Evolutionary conservation across 2,797 vertebrate species (phyloP).

Genomic region (Silurus lanzhouensis): DNA sequence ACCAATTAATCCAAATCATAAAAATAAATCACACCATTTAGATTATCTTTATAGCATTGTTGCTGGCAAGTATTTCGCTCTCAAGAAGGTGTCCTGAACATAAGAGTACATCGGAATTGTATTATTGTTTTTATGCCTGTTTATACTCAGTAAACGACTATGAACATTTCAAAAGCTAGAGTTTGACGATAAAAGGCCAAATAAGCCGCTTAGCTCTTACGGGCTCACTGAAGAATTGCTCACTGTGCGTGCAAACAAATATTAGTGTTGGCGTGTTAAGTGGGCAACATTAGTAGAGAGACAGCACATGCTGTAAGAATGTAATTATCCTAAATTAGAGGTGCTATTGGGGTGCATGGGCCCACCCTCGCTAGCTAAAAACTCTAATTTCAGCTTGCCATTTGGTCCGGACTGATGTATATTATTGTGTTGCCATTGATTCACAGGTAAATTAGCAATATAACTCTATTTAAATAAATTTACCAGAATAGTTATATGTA

Average conservation of each 20-base stretch:
- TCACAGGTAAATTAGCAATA: neutral
- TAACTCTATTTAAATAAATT: neutral
- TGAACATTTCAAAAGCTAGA: constrained; percentile 3
- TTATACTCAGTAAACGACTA: constrained; percentile 22
- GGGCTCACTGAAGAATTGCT: constrained; percentile 32
- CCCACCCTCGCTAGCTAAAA: neutral
- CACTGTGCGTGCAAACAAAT: constrained; percentile 50
- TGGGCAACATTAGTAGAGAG: constrained; percentile 30
- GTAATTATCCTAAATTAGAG: constrained; percentile 33
- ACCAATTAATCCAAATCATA: constrained; percentile 19
- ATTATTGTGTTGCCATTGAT: neutral
- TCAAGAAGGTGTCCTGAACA: constrained; percentile 17
- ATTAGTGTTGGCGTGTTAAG: constrained; percentile 43
- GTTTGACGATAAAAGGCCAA: neutral
- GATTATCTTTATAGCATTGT: constrained; percentile 32
- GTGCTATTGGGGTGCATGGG: constrained; percentile 19
- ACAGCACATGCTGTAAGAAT: constrained; percentile 48
- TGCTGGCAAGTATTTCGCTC: constrained; percentile 12
- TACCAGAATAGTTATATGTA: too few species aligned
- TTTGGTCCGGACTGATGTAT: neutral
- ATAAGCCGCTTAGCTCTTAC: constrained; percentile 11
- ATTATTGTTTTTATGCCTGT: constrained; percentile 21
- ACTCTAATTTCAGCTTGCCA: constrained; percentile 4
- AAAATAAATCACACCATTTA: constrained; percentile 27
- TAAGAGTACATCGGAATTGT: neutral